These are phyloP conservation scores for Tenthredo mesomela DNA, from an alignment of 2,888 invertebrate species.

Conservation along the genomic window DNA sequence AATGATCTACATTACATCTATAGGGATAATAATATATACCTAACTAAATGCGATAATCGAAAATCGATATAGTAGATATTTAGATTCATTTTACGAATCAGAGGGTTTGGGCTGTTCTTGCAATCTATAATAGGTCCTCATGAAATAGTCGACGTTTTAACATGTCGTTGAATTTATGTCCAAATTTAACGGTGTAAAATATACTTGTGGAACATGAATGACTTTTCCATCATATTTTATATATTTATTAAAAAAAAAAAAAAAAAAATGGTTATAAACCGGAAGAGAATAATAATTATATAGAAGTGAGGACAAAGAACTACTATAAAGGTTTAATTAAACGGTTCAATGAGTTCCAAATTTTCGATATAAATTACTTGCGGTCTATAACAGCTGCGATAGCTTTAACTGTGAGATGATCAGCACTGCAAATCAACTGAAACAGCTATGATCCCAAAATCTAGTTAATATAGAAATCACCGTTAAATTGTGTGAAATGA, in stretches of 20 bases:
- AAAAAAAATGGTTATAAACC: background rate
- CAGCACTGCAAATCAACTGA: background rate
- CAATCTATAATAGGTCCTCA: background rate
- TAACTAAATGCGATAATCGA: background rate
- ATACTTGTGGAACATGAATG: background rate
- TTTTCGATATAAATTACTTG: conserved; percentile 16
- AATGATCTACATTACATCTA: background rate
- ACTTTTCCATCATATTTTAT: background rate
- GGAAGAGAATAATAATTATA: background rate
- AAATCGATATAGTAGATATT: background rate
- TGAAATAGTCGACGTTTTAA: background rate
- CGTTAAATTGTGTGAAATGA: background rate
- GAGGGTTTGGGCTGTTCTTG: background rate
- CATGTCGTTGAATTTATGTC: background rate
- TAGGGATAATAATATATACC: background rate
- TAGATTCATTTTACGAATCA: background rate
- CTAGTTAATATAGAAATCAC: background rate
- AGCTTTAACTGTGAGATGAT: background rate
- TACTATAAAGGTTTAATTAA: conserved; percentile 7
- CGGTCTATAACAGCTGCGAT: background rate
- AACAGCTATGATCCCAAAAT: background rate
- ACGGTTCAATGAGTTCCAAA: conserved; percentile 8
- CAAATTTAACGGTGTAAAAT: background rate
- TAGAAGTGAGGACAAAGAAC: background rate
- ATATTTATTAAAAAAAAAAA: background rate